Conservation (phyloP, 2,888 invertebrate genomes). For the Ormyrus labotus region DNA sequence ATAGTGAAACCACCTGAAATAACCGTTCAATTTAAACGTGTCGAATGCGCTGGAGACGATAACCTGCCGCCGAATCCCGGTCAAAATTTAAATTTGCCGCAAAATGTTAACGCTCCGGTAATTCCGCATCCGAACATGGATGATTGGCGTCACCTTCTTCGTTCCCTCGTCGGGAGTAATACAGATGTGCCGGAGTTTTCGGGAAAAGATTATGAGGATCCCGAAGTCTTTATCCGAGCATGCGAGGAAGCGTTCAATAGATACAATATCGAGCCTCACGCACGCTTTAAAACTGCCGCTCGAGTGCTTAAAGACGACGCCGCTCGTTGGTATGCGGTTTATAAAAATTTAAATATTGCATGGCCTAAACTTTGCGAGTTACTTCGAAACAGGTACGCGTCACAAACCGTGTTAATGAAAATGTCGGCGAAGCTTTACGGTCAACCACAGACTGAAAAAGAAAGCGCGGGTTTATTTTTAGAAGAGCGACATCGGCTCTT, state of each 20-base stretch:
- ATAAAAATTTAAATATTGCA: not conserved
- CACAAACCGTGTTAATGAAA: not conserved
- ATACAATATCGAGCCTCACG: not conserved
- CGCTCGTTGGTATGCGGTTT: not conserved
- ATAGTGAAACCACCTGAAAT: no score
- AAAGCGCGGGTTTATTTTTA: not conserved
- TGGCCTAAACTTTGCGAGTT: not conserved
- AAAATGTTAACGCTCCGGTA: not conserved
- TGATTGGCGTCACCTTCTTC: not conserved
- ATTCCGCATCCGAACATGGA: not conserved
- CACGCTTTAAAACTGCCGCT: not conserved
- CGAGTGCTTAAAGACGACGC: constrained; percentile 18
- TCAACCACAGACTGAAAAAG: not conserved
- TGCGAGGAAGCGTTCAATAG: not conserved
- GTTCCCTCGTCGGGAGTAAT: not conserved
- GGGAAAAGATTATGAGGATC: no score
- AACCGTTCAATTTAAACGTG: no score
- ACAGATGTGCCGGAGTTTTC: not conserved
- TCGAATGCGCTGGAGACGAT: no score
- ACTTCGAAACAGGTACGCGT: not conserved
- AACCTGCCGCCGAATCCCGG: no score
- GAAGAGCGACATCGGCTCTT: not conserved
- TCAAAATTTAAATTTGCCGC: no score
- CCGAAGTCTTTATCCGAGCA: no score
- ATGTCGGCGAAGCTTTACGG: no score